Base-by-base conservation (phyloP, 2,797 vertebrate genomes). In the Ara ararauna region DNA sequence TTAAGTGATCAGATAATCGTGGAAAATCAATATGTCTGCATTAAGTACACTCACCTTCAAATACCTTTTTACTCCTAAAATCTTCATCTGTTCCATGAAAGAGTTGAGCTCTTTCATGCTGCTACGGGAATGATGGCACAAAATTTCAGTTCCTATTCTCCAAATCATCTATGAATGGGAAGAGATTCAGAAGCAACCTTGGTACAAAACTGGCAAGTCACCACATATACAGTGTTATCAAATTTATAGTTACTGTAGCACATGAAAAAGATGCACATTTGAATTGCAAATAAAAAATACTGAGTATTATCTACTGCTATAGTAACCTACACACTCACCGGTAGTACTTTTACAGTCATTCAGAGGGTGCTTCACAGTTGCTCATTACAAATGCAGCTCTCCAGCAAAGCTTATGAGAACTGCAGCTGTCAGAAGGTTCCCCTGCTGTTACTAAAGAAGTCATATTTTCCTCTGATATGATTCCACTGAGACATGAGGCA, bases 71-170 rank as follows among this genome's bases (percentile, higher is more conserved):
- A 99, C 80, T 45, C 98, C 98, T 5, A 97, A 97, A 93, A 98
- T 98, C 96, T 99, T 99, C 97, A 99, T 98, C 44, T 96, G 98
- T 87, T 99, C 98, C 45, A 98, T 98, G 93, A 99, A 98, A 89
- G 79, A 93, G 85, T 90, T 99, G 93, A 99, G 98, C 67, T 98
- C 98, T 27, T 98, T 98, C 81, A 98, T 27, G 8, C 47, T 98
- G 93, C 98, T 98, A 34, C 96, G 98, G 19, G 98, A 98, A 94
- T 98, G 98, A 95, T 99, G 98, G 74, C 98, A 98, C 27, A 99
- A 96, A 95, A 99, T 98, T 98, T 99, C 99, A n/a, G 96, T 97
- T 95, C 98, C 98, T 26, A 99, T 75, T 97, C 98, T 99, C 99
- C 99, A 99, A 96, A 99, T 96, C 5, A 98, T 89, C 99, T 99